A percentile compares a stretch with the other conserved stretches of the same genome.
phyloP scores from a whole-genome alignment of 2,888 invertebrate genomes.

The Sabatieria punctata region DNA sequence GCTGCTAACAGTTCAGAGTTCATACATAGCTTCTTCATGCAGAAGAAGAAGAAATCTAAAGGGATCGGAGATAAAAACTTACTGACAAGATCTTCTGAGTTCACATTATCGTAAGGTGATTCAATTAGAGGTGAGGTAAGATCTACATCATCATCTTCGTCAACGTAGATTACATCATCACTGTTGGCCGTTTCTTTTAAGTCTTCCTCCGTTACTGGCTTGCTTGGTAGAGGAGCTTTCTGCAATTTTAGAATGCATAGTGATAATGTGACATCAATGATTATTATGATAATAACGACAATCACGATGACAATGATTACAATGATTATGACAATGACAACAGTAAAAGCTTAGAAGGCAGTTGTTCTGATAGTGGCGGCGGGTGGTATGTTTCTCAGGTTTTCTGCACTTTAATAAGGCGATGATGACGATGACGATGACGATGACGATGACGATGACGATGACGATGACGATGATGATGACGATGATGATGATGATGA shows the following conservation, averaged over 20 bases:
- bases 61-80: no score
- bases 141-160: no score
- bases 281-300: neutral
- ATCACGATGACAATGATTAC: neutral
- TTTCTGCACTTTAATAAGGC: neutral
- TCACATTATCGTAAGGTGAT: no score
- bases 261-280: neutral
- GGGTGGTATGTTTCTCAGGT: neutral
- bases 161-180: no score
- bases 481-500: conserved; percentile 4
- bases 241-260: neutral
- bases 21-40: no score
- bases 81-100: no score
- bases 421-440: conserved; percentile 3
- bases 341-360: no score
- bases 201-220: neutral
- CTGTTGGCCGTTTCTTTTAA: neutral
- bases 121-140: no score
- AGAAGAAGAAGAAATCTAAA: no score
- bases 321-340: neutral
- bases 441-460: conserved; percentile 3
- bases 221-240: neutral
- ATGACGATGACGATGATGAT: conserved; percentile 1
- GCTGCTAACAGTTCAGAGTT: no score
- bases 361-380: neutral